Evolutionary conservation across 2,797 vertebrate species (phyloP), one percentile per base, ranked within the genome.

Genomic region (Parauchenoglanis punctatus): DNA sequence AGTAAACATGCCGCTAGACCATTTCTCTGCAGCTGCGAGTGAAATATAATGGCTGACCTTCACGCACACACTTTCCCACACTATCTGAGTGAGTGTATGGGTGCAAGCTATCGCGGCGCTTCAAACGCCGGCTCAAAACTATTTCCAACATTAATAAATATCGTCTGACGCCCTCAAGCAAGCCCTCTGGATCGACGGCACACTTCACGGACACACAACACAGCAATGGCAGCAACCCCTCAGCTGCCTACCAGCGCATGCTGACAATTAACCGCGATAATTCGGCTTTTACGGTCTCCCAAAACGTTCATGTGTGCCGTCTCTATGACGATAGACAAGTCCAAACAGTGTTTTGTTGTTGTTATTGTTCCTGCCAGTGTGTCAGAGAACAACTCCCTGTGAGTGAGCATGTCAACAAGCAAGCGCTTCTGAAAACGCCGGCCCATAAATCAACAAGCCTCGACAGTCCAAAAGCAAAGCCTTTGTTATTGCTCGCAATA

Each of bases 321-420:
- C 97, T 97, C 97, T 96, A 98, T 97, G 97, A 96, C 93, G 96
- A 96, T 96, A 97, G 96, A 97, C 97, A 96, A 97, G 98, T 99
- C 97, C 97, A 98, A 97, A 97, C 97, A 97, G 94, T 94, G 95
- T 98, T 97, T 97, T 98, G 97, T 97, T 98, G 95, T 99, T 99
- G 97, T 98, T 98, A 97, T 98, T 97, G 96, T 96, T 95, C 95
- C 95, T 95, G 97, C 97, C 96, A 96, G 95, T 94, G 95, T 97
- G 95, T 94, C 94, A 95, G 87, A 89, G 93, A 93, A 95, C 95
- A 97, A 95, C 94, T 94, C 94, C 94, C 93, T 94, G 91, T 93
- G 96, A 96, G 94, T 92, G 93, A 94, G 92, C 94, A 93, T 96
- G 95, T 96, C 95, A 96, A 96, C 95, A 96, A 90, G 93, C 89